phyloP scores from a whole-genome alignment of 2,113 vertebrate genomes.

The Neolamprologus caudopunctatus region DNA sequence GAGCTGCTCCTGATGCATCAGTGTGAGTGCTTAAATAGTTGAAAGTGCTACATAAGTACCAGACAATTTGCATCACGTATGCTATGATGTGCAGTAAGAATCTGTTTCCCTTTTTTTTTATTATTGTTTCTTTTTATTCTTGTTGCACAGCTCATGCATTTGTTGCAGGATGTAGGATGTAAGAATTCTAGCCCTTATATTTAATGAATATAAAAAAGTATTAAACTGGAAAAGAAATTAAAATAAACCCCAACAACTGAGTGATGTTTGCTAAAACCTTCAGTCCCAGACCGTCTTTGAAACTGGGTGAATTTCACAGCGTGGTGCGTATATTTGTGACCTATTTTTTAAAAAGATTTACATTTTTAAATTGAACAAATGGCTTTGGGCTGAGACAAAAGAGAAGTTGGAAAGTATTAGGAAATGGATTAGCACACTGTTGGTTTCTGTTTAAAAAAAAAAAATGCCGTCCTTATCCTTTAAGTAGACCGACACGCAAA shows the following conservation, averaged over 20 bases:
- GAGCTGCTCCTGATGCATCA: background rate
- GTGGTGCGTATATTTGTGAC: background rate
- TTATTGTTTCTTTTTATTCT: background rate
- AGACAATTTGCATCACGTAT: background rate
- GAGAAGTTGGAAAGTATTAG: background rate
- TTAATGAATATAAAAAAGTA: background rate
- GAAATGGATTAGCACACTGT: background rate
- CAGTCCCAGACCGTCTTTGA: background rate
- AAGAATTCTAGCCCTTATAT: background rate
- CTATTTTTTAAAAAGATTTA: background rate
- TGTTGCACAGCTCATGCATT: background rate
- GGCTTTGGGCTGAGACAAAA: background rate
- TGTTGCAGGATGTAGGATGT: background rate
- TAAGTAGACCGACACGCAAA: background rate
- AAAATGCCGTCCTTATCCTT: background rate
- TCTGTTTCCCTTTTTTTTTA: background rate
- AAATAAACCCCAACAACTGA: background rate
- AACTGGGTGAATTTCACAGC: background rate
- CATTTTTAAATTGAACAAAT: slow-evolving; percentile 2
- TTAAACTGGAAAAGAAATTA: background rate
- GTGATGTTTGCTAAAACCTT: background rate
- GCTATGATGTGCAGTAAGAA: background rate
- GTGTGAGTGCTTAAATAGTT: background rate
- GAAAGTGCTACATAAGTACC: background rate
- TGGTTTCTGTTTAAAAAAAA: background rate